phyloP scores from a whole-genome alignment of 2,888 invertebrate genomes.

The Resseliella maxima region DNA sequence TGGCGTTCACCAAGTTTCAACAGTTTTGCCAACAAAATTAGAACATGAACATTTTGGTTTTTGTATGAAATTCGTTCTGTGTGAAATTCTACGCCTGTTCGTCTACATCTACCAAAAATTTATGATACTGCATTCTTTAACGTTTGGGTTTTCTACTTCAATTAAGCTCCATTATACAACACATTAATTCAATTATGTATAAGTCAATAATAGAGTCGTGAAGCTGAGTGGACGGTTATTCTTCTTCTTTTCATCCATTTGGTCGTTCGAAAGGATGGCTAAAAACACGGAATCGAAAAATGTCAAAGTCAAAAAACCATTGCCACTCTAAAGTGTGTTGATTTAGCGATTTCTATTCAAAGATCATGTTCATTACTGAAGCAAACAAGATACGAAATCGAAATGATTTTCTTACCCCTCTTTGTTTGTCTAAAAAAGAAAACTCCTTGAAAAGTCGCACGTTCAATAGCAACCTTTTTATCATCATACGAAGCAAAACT shows the following conservation, averaged over 20 bases:
- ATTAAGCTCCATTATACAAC: constrained; percentile 27
- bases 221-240: background rate
- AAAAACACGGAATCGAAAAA: too few species aligned
- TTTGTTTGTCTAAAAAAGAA: too few species aligned
- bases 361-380: too few species aligned
- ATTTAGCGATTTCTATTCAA: background rate
- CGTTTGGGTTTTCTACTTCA: constrained; percentile 23
- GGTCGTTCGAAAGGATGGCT: too few species aligned
- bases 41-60: background rate
- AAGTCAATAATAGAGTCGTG: background rate
- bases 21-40: background rate
- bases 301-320: too few species aligned
- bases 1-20: too few species aligned
- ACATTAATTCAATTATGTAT: constrained; percentile 39
- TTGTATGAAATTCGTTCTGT: background rate
- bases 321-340: too few species aligned
- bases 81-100: background rate
- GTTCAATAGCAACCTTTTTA: background rate
- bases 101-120: background rate
- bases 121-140: background rate
- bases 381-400: too few species aligned
- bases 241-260: background rate
- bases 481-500: background rate
- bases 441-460: background rate
- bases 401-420: too few species aligned